phyloP scores from a whole-genome alignment of 1,140 invertebrate genomes.

The silkworm (Bombyx mori) region DNA sequence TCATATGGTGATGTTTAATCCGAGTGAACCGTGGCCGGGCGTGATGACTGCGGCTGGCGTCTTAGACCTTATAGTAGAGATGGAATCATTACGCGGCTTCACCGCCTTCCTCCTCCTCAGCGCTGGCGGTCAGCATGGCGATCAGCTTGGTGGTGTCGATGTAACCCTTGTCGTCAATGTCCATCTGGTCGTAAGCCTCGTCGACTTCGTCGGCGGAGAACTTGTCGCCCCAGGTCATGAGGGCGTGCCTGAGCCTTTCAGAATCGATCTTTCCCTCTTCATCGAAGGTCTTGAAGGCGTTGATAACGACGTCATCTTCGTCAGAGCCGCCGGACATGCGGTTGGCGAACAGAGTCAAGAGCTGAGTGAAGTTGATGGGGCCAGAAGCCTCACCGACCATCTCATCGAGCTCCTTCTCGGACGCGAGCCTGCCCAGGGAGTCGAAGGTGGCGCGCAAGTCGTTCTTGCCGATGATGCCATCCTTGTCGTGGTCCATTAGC shows the following conservation, averaged over 20 bases:
- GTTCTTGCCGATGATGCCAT: conserved; percentile 96
- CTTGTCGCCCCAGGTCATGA: conserved; percentile 97
- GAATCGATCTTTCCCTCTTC: conserved; percentile 89
- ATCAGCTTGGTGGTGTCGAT: conserved; percentile 93
- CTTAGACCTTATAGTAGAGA: conserved; percentile 10
- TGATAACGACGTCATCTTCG: conserved; percentile 94
- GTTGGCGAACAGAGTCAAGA: conserved; percentile 92
- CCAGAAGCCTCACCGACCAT: conserved; percentile 93
- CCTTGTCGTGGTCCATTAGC: conserved; percentile 98
- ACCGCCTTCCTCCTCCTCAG: conserved; percentile 80
- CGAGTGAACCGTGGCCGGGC: conserved; percentile 45
- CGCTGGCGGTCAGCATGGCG: conserved; percentile 87
- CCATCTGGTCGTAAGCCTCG: conserved; percentile 95
- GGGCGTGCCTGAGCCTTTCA: conserved; percentile 92
- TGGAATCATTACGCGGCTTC: conserved; percentile 72
- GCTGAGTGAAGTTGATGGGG: conserved; percentile 96
- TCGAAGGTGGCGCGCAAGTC: conserved; percentile 97
- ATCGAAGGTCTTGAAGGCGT: conserved; percentile 97
- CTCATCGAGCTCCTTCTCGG: conserved; percentile 91
- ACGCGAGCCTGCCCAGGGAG: conserved; percentile 90
- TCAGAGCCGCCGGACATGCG: conserved; percentile 88
- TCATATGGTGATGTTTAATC: conserved; percentile 44
- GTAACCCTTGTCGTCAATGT: conserved; percentile 92
- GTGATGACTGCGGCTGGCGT: conserved; percentile 16
- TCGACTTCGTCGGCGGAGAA: conserved; percentile 93